Base-by-base conservation (phyloP, 1,140 invertebrate genomes). In the Calliphora vicina region DNA sequence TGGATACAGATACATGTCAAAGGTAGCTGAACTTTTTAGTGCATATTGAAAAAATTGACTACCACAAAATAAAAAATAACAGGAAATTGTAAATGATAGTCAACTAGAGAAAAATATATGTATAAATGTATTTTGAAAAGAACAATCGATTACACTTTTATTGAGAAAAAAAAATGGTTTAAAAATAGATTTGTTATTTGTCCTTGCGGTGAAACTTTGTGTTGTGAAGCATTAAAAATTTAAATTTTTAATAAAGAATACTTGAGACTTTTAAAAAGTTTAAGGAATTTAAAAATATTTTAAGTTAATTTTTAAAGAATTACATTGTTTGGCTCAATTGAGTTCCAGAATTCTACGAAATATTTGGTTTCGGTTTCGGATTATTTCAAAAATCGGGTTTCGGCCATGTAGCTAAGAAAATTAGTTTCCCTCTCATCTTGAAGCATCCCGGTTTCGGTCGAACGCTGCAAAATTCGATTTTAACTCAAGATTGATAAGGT, bases 1-100 rank as follows among this genome's bases (percentile, higher is more conserved):
- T 50, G 20, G 17, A n/a, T 67, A 67, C 2, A 67, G 61, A 67
- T 67, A 23, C 61, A 67, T 67, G 61, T 67, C 61, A 67, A 67
- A 67, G 61, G 61, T 67, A 67, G 61, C 61, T 67, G 61, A 67
- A 67, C 61, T 23, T 67, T 67, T 67, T 67, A 67, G 61, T 67
- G 15, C 10, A 50, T 17, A 67, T 57, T 57, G 45, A 67, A 67
- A 17, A 67, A 67, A 67, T 67, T 67, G 61, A 67, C 17, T 67
- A 67, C 3, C n/a, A 23, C 61, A 20, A 67, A 67, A 67, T 17
- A 67, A 20, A n/a, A 61, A 67, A 67, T 17, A 20, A 67, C 61
- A 67, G 61, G 20, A 67, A 20, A 67, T 20, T 67, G 20, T 20
- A 67, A 67, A 67, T 67, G 61, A 67, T 67, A 67, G 61, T 67